phyloP scores from a whole-genome alignment of 1,140 invertebrate species.

The Solenopsis invicta region DNA sequence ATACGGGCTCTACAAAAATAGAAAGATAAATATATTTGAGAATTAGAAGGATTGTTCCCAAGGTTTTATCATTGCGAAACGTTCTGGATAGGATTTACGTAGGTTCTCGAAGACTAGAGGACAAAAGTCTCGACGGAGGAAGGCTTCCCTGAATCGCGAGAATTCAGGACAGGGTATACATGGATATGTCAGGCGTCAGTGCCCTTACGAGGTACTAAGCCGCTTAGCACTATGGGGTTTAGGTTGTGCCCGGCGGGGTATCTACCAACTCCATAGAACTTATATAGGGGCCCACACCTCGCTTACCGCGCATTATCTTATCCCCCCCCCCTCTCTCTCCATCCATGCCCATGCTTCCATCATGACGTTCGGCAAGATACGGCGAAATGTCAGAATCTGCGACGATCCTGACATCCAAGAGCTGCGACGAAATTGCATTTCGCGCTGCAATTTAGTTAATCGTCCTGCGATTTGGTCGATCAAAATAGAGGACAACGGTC shows the following conservation, averaged over 20 bases:
- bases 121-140: constrained; percentile 1
- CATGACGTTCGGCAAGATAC: constrained; percentile 23
- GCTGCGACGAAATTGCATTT: constrained; percentile 40
- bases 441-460: constrained; percentile 16
- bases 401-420: constrained; percentile 19
- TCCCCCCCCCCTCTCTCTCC: constrained; percentile 68
- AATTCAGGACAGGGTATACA: constrained; percentile 70
- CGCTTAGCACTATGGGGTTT: constrained; percentile 86
- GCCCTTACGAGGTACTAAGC: constrained; percentile 85
- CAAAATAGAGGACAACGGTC: constrained; percentile 1
- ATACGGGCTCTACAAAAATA: neutral
- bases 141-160: constrained; percentile 48
- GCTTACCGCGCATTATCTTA: constrained; percentile 77
- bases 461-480: constrained; percentile 13
- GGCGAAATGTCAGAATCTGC: constrained; percentile 43
- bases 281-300: constrained; percentile 76
- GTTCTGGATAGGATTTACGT: neutral
- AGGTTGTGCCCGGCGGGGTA: constrained; percentile 84
- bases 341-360: constrained; percentile 38
- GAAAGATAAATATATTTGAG: neutral
- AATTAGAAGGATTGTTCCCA: constrained; percentile 2
- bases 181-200: constrained; percentile 86
- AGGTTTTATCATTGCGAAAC: constrained; percentile 19
- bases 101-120: neutral
- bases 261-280: constrained; percentile 83